phyloP scores from a whole-genome alignment of 2,797 vertebrate genomes.

The Staurois parvus region DNA sequence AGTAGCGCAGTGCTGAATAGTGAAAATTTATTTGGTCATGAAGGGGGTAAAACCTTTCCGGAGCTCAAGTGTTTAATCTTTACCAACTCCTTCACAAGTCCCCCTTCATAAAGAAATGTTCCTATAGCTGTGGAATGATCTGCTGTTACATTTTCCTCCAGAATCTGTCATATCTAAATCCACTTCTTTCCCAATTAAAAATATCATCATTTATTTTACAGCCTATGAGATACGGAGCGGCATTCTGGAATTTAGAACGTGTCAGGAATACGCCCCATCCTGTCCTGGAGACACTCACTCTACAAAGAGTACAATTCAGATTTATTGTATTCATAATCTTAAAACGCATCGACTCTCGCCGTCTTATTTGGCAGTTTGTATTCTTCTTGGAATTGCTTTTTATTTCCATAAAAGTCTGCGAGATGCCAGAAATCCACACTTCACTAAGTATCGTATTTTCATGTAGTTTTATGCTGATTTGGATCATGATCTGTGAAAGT shows the following conservation, averaged over 20 bases:
- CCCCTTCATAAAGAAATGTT: not conserved
- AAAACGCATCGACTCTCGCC: slow-evolving; percentile 48
- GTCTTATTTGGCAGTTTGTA: slow-evolving; percentile 56
- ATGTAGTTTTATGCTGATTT: slow-evolving; percentile 56
- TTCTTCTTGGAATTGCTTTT: slow-evolving; percentile 55
- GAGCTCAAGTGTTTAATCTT: too few relatives aligned
- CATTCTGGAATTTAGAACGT: slow-evolving; percentile 25
- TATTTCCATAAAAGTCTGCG: slow-evolving; percentile 57
- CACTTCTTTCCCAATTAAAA: slow-evolving; percentile 20
- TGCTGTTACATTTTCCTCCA: too few relatives aligned
- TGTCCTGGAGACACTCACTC: slow-evolving; percentile 25
- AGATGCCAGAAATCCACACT: slow-evolving; percentile 56
- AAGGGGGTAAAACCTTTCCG: too few relatives aligned
- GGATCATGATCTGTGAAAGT: slow-evolving; percentile 59
- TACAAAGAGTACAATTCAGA: slow-evolving; percentile 28
- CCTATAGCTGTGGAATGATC: not conserved
- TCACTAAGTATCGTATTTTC: slow-evolving; percentile 56
- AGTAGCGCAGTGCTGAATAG: too few relatives aligned
- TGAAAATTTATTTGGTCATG: too few relatives aligned
- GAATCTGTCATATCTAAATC: not conserved
- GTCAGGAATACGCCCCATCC: slow-evolving; percentile 18
- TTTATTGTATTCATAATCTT: slow-evolving; percentile 57
- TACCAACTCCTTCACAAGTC: not conserved
- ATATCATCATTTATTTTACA: slow-evolving; percentile 17
- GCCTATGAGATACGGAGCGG: slow-evolving; percentile 9